phyloP scores from a whole-genome alignment of 2,113 vertebrate genomes.

The Shinisaurus crocodilurus region DNA sequence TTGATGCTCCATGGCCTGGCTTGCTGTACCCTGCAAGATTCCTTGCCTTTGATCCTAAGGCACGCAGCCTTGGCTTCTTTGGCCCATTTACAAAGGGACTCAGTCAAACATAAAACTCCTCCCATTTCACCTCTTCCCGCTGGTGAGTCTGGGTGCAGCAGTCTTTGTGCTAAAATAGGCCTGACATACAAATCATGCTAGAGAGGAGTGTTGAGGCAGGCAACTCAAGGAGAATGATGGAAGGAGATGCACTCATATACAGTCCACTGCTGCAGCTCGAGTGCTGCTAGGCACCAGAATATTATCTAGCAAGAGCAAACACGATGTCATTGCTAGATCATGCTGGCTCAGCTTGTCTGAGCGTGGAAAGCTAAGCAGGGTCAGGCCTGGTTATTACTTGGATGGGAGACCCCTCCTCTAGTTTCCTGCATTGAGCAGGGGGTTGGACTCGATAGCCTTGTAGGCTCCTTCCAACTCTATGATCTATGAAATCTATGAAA shows the following conservation, averaged over 20 bases:
- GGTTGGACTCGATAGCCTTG: no score
- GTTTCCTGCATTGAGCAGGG: no score
- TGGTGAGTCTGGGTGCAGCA: no score
- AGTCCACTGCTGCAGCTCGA: background rate
- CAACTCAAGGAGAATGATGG: background rate
- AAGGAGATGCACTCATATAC: background rate
- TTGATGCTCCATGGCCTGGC: background rate
- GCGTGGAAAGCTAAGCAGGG: no score
- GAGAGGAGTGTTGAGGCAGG: no score
- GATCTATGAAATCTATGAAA: no score
- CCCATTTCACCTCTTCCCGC: background rate
- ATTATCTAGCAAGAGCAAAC: background rate
- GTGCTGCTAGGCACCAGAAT: background rate
- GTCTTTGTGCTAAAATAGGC: no score
- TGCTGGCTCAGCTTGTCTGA: no score
- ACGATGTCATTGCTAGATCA: background rate
- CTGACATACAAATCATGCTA: background rate
- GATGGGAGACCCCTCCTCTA: no score
- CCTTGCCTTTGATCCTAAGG: background rate
- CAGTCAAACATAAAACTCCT: background rate
- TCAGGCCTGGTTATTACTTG: no score
- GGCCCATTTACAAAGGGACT: background rate
- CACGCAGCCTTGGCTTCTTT: background rate
- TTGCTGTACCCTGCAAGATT: background rate
- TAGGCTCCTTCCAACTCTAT: no score